Evolutionary conservation across 2,888 invertebrate species (phyloP), one percentile per base, ranked within the genome.

Genomic region (Spodoptera exigua): DNA sequence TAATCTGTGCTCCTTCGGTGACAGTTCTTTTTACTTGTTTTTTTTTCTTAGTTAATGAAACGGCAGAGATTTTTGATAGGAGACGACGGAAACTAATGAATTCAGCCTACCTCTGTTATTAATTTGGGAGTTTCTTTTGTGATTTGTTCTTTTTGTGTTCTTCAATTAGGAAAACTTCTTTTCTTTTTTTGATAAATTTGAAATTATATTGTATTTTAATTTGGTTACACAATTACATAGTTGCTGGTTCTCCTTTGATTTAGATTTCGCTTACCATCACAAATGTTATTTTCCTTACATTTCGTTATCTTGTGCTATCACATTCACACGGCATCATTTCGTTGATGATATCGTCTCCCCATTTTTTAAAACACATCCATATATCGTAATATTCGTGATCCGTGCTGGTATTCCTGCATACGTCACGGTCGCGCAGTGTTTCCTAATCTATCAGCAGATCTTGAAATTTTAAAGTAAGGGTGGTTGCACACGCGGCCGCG

Each of bases 1-100:
- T 93, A 93, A 93, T 93, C 90, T 91, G 78, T 85, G 88, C 89
- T 86, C 82, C 88, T 89, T 83, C 78, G 87, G 87, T 85, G 91
- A 91, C 91, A 89, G 85, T 91, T 83, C 82, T 83, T 85, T 82
- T 84, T 83, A 83, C 80, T 70, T 53, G 52, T 46, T 70, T 72
- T 76, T 77, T 75, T 75, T 74, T 65, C 65, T 68, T 69, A 89
- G 86, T 88, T 89, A 92, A 92, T 93, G 91, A 90, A 91, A 89
- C 71, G 84, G 82, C 88, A 46, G 87, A 91, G 92, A 92, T 92
- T 89, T 89, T 88, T 90, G 89, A 90, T 89, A 88, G 85, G 71
- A 77, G 78, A 53, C 71, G 70, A 77, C 56, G 67, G 60, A 84
- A 82, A 87, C 83, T 88, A 89, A 90, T 90, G 81, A 74, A 77